A percentile compares a stretch with the other conserved stretches of the same genome.
Conservation (phyloP, 2,113 vertebrate species). For the Philantomba maxwellii region DNA sequence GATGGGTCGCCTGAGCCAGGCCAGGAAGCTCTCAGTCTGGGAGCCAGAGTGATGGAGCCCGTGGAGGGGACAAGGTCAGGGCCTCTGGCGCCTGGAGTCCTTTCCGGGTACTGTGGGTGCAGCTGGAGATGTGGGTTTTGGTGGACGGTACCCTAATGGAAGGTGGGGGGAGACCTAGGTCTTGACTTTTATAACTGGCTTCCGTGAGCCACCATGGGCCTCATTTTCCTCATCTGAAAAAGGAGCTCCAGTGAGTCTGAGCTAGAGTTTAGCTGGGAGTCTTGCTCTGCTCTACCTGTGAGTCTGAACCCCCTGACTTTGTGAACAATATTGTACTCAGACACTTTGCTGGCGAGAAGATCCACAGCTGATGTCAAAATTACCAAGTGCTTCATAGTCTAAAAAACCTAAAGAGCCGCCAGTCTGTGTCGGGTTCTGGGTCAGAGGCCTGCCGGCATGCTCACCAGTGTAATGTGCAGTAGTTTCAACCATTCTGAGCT, state of each 20-base stretch:
- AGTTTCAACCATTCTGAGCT: not conserved
- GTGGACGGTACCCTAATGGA: not conserved
- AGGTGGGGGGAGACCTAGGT: not conserved
- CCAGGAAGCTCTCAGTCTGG: not conserved
- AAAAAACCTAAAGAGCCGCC: not conserved
- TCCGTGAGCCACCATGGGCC: not conserved
- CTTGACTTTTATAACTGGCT: not conserved
- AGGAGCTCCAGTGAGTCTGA: not conserved
- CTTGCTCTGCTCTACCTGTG: not conserved
- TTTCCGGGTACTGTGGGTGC: not conserved
- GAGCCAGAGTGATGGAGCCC: not conserved
- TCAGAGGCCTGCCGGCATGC: not conserved
- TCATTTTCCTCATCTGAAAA: not conserved
- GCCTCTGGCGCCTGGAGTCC: rapidly evolving
- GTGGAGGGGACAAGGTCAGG: not conserved
- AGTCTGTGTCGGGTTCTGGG: not conserved
- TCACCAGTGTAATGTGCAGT: not conserved
- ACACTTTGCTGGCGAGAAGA: not conserved
- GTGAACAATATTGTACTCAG: not conserved
- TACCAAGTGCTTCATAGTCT: not conserved
- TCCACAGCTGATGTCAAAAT: not conserved
- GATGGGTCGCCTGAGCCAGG: rapidly evolving
- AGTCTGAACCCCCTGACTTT: not conserved
- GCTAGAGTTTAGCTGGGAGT: not conserved
- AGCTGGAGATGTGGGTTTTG: not conserved